Conservation (phyloP, 64 coral and sea anemone species). For the Dendronephthya gigantea region DNA sequence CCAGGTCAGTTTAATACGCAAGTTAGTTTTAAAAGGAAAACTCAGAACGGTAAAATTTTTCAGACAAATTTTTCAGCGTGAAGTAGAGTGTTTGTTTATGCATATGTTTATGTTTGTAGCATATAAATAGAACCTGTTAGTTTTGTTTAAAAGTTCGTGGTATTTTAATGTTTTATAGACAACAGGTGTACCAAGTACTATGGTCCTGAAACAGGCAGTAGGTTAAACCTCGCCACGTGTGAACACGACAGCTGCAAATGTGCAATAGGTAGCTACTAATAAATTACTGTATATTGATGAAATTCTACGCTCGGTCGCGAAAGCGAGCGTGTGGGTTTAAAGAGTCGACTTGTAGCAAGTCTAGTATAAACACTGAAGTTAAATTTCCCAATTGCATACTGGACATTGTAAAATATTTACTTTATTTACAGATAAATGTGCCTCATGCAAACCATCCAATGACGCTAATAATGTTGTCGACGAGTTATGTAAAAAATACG, state of each 20-base stretch:
- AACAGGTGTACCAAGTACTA: constrained; percentile 4
- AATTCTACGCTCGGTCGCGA: too few relatives aligned
- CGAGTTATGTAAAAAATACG: background rate
- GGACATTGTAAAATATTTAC: background rate
- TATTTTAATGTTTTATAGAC: background rate
- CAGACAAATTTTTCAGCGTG: too few relatives aligned
- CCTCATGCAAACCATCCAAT: background rate
- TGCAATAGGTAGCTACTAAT: background rate
- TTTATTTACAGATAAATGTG: background rate
- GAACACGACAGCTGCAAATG: background rate
- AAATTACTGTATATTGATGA: background rate
- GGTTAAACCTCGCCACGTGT: background rate
- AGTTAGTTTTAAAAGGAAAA: too few relatives aligned
- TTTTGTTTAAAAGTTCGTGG: too few relatives aligned
- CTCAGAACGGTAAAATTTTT: too few relatives aligned
- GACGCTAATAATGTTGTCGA: background rate
- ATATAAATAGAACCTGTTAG: too few relatives aligned
- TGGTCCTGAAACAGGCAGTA: background rate
- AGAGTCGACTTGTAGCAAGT: background rate
- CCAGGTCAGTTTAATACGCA: constrained; percentile 3
- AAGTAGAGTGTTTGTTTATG: too few relatives aligned
- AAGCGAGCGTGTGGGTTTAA: too few relatives aligned
- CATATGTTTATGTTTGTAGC: too few relatives aligned
- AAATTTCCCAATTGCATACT: too few relatives aligned
- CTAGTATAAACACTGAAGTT: too few relatives aligned